Conservation (phyloP, 2,888 invertebrate genomes). For the Rhogogaster chlorosoma region DNA sequence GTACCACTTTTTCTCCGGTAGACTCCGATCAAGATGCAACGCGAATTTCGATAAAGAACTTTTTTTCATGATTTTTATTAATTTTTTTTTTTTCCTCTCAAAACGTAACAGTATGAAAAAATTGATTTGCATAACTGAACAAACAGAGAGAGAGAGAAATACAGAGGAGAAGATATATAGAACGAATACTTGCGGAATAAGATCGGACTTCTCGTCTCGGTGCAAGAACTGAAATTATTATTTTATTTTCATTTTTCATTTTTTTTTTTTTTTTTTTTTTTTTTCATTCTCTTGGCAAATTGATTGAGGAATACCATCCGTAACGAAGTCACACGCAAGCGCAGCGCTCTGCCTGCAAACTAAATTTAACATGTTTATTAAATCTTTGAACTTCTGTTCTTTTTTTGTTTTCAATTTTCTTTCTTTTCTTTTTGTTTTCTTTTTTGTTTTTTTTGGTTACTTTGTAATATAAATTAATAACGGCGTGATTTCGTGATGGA, state of each 20-base stretch:
- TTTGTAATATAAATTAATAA: background rate
- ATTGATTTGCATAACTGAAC: no score
- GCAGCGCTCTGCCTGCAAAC: constrained; percentile 32
- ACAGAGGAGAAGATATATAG: background rate
- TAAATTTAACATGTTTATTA: background rate
- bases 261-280: background rate
- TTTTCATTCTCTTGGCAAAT: background rate
- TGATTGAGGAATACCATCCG: constrained; percentile 45
- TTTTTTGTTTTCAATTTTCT: background rate
- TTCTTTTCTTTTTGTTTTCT: background rate
- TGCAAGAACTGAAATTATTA: constrained; percentile 6
- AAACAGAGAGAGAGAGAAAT: background rate
- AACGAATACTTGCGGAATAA: background rate
- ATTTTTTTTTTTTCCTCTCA: background rate
- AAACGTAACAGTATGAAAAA: no score
- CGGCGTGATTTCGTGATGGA: constrained; percentile 70
- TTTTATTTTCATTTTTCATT: background rate
- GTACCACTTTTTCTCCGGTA: no score
- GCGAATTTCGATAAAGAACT: no score
- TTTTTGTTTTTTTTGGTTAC: background rate
- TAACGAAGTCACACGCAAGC: constrained; percentile 43
- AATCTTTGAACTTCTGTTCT: background rate
- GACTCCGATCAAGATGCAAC: no score
- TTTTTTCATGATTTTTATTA: no score
- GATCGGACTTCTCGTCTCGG: background rate